Percentiles rank a stretch among this genome's conserved stretches.
Evolutionary conservation across 2,113 vertebrate genomes (phyloP).

Genomic region (Sphyrna mokarran): DNA sequence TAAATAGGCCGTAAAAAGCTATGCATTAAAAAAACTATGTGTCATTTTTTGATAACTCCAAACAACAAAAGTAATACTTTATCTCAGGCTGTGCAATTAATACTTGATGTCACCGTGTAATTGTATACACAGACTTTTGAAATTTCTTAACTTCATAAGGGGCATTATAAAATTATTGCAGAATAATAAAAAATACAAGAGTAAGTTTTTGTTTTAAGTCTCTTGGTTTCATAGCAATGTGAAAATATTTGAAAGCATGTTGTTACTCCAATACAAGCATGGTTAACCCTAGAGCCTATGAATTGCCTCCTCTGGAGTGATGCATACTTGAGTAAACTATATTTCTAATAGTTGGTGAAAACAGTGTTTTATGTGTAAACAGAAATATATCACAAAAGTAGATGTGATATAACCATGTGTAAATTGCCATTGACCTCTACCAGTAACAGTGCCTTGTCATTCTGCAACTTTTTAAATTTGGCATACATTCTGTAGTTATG

Average conservation of each 20-base stretch:
- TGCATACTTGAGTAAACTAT: not conserved
- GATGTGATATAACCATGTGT: not conserved
- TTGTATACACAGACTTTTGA: not conserved
- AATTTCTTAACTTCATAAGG: not conserved
- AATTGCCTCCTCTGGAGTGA: not conserved
- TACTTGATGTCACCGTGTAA: not conserved
- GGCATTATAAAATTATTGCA: conserved; percentile 24
- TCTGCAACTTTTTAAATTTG: not conserved
- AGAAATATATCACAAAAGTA: conserved; percentile 16
- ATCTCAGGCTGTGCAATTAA: conserved; percentile 20
- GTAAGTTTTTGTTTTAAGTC: not conserved
- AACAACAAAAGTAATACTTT: not conserved
- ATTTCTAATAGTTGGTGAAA: conserved; percentile 1
- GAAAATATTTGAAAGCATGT: conserved; percentile 20
- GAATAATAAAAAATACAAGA: not conserved
- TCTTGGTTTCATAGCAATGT: not conserved
- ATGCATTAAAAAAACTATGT: not conserved
- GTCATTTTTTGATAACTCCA: not conserved
- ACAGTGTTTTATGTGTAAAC: conserved; percentile 19
- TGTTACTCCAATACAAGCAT: not conserved
- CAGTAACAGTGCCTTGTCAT: conserved; percentile 35
- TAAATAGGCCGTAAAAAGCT: not conserved
- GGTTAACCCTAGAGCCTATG: not conserved
- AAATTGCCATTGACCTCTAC: conserved; percentile 11
- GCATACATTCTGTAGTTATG: not conserved